phyloP scores from a whole-genome alignment of 2,113 vertebrate species.

The Donacobius atricapilla region DNA sequence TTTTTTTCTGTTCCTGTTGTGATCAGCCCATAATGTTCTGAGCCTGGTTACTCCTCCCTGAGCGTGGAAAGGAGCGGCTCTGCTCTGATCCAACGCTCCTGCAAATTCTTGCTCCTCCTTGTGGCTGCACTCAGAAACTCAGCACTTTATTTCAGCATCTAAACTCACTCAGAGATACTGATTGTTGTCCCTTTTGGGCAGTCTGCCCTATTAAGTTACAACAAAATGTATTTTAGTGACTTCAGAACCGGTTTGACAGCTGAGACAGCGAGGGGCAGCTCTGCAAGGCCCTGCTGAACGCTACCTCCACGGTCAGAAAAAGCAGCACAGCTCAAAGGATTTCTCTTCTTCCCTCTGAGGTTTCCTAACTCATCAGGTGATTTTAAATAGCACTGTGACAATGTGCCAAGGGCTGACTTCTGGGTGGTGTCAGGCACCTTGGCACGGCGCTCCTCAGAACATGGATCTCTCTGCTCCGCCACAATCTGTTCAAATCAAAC shows the following conservation, averaged over 20 bases:
- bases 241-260: neutral
- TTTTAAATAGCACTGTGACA: neutral
- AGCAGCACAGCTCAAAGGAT: neutral
- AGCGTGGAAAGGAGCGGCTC: fast-evolving
- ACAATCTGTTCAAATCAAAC: neutral
- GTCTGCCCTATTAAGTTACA: neutral
- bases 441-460: fast-evolving
- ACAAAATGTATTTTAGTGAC: neutral
- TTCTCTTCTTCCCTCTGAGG: neutral
- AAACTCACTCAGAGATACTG: neutral
- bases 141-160: fast-evolving
- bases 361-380: neutral
- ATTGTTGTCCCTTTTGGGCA: neutral
- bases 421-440: neutral
- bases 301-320: fast-evolving
- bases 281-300: fast-evolving
- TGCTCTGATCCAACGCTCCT: fast-evolving
- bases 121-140: neutral
- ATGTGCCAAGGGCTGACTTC: neutral
- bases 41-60: neutral
- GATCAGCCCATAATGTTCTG: fast-evolving
- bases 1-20: neutral
- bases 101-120: neutral
- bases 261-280: neutral
- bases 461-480: fast-evolving